A percentile compares a stretch with the other conserved stretches of the same genome.
Evolutionary conservation across 2,888 invertebrate species (phyloP).

Genomic region (Epirrhoe tristata): DNA sequence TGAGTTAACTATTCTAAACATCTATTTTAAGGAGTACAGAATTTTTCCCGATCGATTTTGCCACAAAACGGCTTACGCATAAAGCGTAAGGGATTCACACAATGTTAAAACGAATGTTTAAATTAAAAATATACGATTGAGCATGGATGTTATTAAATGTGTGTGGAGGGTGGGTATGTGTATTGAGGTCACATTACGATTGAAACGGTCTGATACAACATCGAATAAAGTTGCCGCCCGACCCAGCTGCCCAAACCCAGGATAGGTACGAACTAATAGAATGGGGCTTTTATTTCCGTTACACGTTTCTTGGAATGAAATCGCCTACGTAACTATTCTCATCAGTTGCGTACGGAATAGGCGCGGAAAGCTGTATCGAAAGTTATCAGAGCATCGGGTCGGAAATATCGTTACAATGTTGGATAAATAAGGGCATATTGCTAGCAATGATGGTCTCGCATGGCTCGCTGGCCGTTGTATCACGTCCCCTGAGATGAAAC

Average conservation of each 20-base stretch:
- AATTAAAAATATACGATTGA: neutral
- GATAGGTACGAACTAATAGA: constrained; percentile 41
- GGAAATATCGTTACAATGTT: constrained; percentile 67
- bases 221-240: constrained; percentile 22
- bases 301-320: constrained; percentile 55
- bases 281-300: constrained; percentile 55
- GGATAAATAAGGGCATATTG: constrained; percentile 74
- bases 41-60: neutral
- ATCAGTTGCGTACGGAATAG: constrained; percentile 54
- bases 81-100: neutral
- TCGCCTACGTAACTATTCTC: constrained; percentile 53
- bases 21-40: constrained; percentile 5
- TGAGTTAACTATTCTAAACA: constrained; percentile 7
- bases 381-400: constrained; percentile 66
- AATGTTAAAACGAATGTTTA: neutral
- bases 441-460: constrained; percentile 63
- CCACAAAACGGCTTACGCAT: neutral
- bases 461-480: constrained; percentile 59
- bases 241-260: constrained; percentile 28
- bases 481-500: constrained; percentile 68
- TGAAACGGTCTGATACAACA: constrained; percentile 22
- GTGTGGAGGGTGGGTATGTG: neutral
- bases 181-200: constrained; percentile 18
- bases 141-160: neutral
- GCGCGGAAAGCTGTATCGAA: constrained; percentile 58